Percentiles rank a stretch among this genome's conserved stretches.
Conservation (phyloP, 2,113 vertebrate species). For the Hippocampus mohnikei region DNA sequence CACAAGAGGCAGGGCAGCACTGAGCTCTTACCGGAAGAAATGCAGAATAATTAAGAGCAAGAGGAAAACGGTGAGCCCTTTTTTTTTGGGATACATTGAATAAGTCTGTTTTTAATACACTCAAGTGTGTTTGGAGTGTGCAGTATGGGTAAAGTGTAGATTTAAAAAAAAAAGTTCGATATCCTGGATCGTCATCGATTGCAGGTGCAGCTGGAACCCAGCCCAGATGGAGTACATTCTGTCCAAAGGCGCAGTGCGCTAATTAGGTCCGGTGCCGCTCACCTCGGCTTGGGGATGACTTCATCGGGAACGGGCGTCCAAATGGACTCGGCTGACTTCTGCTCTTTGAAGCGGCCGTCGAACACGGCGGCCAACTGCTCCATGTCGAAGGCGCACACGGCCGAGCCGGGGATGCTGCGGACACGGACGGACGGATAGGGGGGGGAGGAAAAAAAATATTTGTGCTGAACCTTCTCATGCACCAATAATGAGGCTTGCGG, state of each 20-base stretch:
- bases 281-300: conserved; percentile 89
- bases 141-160: too few relatives aligned
- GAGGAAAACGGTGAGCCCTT: too few relatives aligned
- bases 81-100: too few relatives aligned
- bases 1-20: too few relatives aligned
- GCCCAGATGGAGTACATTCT: background rate
- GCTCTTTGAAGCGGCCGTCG: conserved; percentile 92
- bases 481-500: conserved; percentile 9
- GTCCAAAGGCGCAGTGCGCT: background rate
- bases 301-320: conserved; percentile 93
- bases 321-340: conserved; percentile 92
- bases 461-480: too few relatives aligned
- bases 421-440: conserved; percentile 20
- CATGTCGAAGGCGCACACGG: conserved; percentile 96
- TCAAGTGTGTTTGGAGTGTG: too few relatives aligned
- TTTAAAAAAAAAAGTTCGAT: too few relatives aligned
- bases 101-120: too few relatives aligned
- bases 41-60: too few relatives aligned
- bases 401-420: conserved; percentile 87
- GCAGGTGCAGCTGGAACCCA: background rate
- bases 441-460: conserved; percentile 8
- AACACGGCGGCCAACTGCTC: conserved; percentile 84
- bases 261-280: conserved; percentile 32
- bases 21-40: too few relatives aligned
- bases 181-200: too few relatives aligned